These are phyloP conservation scores for Megatriorchis doriae DNA, from an alignment of 2,113 vertebrate genomes.

Conservation along the genomic window DNA sequence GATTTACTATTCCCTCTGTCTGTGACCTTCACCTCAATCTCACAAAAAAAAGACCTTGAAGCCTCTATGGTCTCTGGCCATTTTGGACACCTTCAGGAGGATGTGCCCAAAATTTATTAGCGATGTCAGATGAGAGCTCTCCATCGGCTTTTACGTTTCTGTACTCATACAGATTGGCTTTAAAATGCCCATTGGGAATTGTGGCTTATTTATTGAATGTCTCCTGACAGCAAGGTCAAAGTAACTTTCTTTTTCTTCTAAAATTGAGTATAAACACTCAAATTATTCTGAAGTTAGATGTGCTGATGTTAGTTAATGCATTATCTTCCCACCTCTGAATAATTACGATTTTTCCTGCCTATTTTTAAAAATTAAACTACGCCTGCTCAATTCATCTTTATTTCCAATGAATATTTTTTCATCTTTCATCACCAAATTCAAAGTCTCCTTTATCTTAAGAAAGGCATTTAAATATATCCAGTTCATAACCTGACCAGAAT, in stretches of 20 bases:
- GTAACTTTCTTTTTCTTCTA: not conserved
- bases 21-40: not conserved
- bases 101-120: not conserved
- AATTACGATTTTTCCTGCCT: not conserved
- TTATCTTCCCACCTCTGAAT: too few species aligned
- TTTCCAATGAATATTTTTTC: not conserved
- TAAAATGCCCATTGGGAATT: not conserved
- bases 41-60: not conserved
- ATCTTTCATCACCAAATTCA: not conserved
- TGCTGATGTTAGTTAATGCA: not conserved
- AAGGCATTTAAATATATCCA: not conserved
- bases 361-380: not conserved
- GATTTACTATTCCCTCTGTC: not conserved
- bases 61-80: too few species aligned
- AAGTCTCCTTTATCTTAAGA: not conserved
- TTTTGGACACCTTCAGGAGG: not conserved
- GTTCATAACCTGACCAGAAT: not conserved
- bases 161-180: too few species aligned
- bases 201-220: not conserved
- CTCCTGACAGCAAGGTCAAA: not conserved
- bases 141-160: not conserved
- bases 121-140: too few species aligned
- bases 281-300: too few species aligned
- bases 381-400: not conserved
- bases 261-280: not conserved